phyloP scores from a whole-genome alignment of 2,797 vertebrate genomes.

The Cephalopachus bancanus region DNA sequence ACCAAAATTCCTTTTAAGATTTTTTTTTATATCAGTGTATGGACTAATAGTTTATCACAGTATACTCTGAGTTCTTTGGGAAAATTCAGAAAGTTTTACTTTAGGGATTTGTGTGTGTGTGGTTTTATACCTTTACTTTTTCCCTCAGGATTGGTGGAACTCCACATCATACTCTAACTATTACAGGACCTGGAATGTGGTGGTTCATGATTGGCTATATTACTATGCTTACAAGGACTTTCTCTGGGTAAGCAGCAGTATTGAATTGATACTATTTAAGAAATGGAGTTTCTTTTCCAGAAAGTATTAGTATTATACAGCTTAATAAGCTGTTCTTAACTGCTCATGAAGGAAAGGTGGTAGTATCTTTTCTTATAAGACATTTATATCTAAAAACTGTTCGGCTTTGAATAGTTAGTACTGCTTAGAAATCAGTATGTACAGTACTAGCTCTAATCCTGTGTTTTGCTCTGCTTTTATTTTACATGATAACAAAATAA shows the following conservation, averaged over 20 bases:
- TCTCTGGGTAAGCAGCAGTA: slow-evolving; percentile 92
- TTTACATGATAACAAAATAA: neutral
- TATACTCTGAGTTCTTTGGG: neutral
- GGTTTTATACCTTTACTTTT: neutral
- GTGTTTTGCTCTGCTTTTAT: slow-evolving; percentile 32
- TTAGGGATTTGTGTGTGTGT: neutral
- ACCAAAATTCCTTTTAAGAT: slow-evolving; percentile 28
- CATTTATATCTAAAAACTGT: neutral
- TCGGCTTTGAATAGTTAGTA: neutral
- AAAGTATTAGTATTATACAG: neutral
- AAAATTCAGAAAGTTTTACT: neutral
- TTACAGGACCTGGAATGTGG: slow-evolving; percentile 98
- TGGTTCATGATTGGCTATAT: slow-evolving; percentile 98
- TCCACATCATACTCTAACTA: slow-evolving; percentile 98
- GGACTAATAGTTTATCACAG: neutral
- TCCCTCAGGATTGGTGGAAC: slow-evolving; percentile 98
- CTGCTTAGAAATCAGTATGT: neutral
- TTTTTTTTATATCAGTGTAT: slow-evolving; percentile 46
- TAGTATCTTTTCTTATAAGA: neutral
- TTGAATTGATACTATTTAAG: neutral
- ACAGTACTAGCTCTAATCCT: neutral
- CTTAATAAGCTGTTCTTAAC: neutral
- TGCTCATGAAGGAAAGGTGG: neutral
- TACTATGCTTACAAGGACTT: slow-evolving; percentile 97
- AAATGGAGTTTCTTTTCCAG: neutral